Conservation (phyloP, 2,113 vertebrate genomes). For the Lates calcarifer region DNA sequence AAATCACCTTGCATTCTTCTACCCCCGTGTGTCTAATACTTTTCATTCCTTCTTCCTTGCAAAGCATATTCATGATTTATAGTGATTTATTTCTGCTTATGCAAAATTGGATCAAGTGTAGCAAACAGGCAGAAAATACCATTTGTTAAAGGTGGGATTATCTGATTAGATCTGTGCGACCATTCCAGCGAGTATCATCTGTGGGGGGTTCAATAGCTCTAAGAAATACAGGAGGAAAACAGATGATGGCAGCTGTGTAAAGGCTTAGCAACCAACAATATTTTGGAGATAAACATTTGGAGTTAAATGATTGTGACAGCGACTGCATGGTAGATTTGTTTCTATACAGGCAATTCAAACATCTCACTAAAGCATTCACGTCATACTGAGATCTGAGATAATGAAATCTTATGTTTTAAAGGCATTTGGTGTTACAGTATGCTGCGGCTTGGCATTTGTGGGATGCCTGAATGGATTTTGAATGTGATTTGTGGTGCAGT, state of each 20-base stretch:
- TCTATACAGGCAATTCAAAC: slow-evolving; percentile 39
- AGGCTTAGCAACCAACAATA: slow-evolving; percentile 54
- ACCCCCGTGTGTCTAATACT: neutral
- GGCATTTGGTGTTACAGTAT: neutral
- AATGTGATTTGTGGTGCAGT: neutral
- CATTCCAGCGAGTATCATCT: slow-evolving; percentile 9
- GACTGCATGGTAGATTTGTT: slow-evolving; percentile 41
- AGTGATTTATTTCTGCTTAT: neutral
- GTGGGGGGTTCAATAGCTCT: neutral
- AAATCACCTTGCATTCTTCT: neutral
- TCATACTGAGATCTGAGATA: slow-evolving; percentile 13
- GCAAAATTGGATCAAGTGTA: slow-evolving; percentile 17
- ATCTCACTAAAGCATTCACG: slow-evolving; percentile 20
- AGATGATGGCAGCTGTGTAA: slow-evolving; percentile 15
- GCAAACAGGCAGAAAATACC: slow-evolving; percentile 19
- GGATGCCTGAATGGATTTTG: neutral
- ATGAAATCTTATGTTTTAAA: neutral
- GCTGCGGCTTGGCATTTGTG: neutral
- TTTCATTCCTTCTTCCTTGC: neutral
- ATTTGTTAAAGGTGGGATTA: slow-evolving; percentile 34
- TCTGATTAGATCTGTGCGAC: slow-evolving; percentile 24
- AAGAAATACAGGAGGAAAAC: slow-evolving; percentile 31
- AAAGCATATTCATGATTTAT: neutral
- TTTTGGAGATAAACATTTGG: slow-evolving; percentile 64
- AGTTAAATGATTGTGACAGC: slow-evolving; percentile 22